Evolutionary conservation across 2,888 invertebrate species (phyloP).

Genomic region (Scrobipalpa costella): DNA sequence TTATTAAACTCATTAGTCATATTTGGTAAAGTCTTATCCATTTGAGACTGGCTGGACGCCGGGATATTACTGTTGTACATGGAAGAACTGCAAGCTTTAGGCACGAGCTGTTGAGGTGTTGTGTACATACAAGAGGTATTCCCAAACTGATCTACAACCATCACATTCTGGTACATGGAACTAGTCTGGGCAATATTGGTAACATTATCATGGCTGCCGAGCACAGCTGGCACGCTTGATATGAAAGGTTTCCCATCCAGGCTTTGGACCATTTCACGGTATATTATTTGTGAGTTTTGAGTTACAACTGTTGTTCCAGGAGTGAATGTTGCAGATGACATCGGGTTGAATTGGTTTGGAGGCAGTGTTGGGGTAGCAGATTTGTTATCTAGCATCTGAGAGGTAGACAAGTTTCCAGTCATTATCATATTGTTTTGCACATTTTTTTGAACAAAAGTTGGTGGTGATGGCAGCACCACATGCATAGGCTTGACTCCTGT

Average conservation of each 20-base stretch:
- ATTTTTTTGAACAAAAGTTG: slow-evolving; percentile 72
- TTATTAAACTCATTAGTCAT: slow-evolving; percentile 56
- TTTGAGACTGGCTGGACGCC: slow-evolving; percentile 34
- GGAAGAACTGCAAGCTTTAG: slow-evolving; percentile 55
- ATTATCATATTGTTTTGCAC: slow-evolving; percentile 70
- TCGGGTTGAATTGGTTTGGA: slow-evolving; percentile 60
- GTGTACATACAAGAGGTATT: slow-evolving; percentile 72
- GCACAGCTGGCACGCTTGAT: slow-evolving; percentile 62
- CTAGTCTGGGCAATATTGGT: slow-evolving; percentile 64
- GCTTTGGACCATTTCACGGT: slow-evolving; percentile 75
- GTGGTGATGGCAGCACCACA: slow-evolving; percentile 61
- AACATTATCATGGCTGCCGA: slow-evolving; percentile 61
- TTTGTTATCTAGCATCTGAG: slow-evolving; percentile 59
- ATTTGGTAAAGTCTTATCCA: slow-evolving; percentile 49
- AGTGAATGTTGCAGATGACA: slow-evolving; percentile 58
- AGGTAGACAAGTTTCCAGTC: slow-evolving; percentile 57
- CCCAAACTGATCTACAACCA: slow-evolving; percentile 74
- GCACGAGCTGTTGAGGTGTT: slow-evolving; percentile 58
- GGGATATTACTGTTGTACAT: slow-evolving; percentile 51
- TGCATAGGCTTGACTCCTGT: slow-evolving; percentile 63
- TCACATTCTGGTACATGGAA: slow-evolving; percentile 74
- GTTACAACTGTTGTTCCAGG: slow-evolving; percentile 72
- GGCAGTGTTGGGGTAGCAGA: slow-evolving; percentile 48
- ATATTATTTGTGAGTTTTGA: slow-evolving; percentile 74
- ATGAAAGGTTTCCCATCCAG: slow-evolving; percentile 71